Base-by-base conservation (phyloP, 2,888 invertebrate genomes). In the Coelopa pilipes region DNA sequence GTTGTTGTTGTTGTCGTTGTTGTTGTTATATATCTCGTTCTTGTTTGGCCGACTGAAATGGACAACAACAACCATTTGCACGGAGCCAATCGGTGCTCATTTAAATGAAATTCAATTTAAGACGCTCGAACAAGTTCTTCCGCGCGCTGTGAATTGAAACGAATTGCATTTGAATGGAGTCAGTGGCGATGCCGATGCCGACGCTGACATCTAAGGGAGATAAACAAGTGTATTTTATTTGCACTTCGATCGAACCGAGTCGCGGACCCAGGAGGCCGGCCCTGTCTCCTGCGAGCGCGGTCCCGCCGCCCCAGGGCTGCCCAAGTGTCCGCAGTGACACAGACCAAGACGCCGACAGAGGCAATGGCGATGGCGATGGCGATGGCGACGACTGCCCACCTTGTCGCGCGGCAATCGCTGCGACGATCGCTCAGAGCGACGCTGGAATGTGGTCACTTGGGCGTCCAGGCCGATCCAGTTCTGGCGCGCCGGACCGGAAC, bases 391-490 rank as follows among this genome's bases (percentile, higher is more conserved):
- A 19, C 13, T 15, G 50, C 49, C 21, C n/a, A 49, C 21, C n/a
- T 65, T 15, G 47, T n/a, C 19, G 19, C 50, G 45, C 21, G 49
- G 15, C 19, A 13, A 50, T 50, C 19, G 24, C 50, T 10, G 7
- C 49, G 17, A 46, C 34, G 62, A 45, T 62, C 62, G 34, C 34
- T 24, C 15, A 45, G 45, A 12, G n/a, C 15, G 46, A 21, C 62
- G 24, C 49, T 53, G 70, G 70, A 70, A 70, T 70, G 70, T 63
- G 70, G 63, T 70, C 63, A 62, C 53, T 60, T 70, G 24, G 49
- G 50, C 70, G 70, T 70, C 70, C 63, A 62, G 70, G 63, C 70
- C 63, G 45, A 21, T 53, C 34, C 53, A 47, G 1, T 34, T 34
- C 34, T 34, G 34, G 34, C 34, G 34, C 2, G 34, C 34, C 34